phyloP scores from a whole-genome alignment of 2,113 vertebrate species.

The Casuarius casuarius region DNA sequence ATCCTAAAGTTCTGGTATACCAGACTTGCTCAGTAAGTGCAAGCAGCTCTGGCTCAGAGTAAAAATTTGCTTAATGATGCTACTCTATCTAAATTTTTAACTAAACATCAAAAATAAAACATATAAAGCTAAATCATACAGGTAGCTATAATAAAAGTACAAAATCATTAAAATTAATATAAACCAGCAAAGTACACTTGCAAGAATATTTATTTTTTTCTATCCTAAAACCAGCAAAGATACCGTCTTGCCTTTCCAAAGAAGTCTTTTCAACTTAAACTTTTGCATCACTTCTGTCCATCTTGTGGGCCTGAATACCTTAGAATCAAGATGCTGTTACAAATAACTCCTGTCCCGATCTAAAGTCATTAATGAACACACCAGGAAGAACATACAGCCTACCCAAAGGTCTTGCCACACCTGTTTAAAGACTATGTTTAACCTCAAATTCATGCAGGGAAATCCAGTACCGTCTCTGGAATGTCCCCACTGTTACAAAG shows the following conservation, averaged over 20 bases:
- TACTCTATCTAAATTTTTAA: neutral
- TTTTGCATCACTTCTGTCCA: neutral
- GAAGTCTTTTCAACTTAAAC: neutral
- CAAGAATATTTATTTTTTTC: neutral
- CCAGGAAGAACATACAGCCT: too few relatives aligned
- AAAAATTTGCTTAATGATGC: neutral
- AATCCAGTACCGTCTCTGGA: neutral
- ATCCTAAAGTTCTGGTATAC: neutral
- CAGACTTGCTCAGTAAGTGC: neutral
- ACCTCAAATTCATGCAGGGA: too few relatives aligned
- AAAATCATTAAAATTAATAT: neutral
- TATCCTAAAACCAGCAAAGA: neutral
- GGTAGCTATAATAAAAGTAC: neutral
- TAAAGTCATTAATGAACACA: too few relatives aligned
- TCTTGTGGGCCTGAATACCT: neutral
- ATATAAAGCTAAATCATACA: neutral
- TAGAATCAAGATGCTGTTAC: neutral
- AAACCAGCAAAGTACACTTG: neutral
- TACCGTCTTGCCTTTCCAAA: neutral
- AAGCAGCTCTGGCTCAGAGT: neutral
- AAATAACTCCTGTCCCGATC: neutral
- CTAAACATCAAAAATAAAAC: neutral
- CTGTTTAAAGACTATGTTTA: neutral
- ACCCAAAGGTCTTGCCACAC: too few relatives aligned
- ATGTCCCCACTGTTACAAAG: neutral